phyloP scores from a whole-genome alignment of 1,140 invertebrate genomes.

The Drosophila rufa region DNA sequence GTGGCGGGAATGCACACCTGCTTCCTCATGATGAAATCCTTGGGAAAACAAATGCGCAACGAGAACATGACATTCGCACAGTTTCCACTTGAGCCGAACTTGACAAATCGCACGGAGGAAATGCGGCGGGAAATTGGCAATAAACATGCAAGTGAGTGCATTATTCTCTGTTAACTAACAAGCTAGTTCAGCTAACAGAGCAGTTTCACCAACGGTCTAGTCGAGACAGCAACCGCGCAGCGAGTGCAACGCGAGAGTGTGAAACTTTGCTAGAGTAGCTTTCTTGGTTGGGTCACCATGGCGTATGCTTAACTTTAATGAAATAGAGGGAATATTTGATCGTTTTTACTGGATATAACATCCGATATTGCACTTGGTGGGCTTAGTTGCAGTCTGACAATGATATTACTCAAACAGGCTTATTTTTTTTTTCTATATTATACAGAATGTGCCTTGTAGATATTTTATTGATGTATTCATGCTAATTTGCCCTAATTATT shows the following conservation, averaged over 20 bases:
- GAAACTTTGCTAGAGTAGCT: slow-evolving; percentile 21
- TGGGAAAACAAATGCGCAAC: slow-evolving; percentile 82
- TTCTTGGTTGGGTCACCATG: slow-evolving; percentile 9
- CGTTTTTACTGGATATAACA: neutral
- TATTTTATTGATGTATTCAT: too few species aligned
- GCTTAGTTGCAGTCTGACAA: neutral
- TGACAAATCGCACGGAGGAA: slow-evolving; percentile 79
- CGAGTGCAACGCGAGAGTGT: neutral
- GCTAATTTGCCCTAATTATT: too few species aligned
- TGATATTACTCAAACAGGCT: neutral
- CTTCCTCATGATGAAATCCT: slow-evolving; percentile 84
- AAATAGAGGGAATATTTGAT: neutral
- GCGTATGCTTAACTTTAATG: slow-evolving; percentile 16
- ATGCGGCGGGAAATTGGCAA: slow-evolving; percentile 85
- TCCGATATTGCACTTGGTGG: too few species aligned
- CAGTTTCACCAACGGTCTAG: slow-evolving; percentile 55
- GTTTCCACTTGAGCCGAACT: slow-evolving; percentile 67
- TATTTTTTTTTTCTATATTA: too few species aligned
- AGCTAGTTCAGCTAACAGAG: slow-evolving; percentile 19
- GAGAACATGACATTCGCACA: slow-evolving; percentile 82
- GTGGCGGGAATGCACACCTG: slow-evolving; percentile 85
- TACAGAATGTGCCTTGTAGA: too few species aligned
- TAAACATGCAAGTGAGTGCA: slow-evolving; percentile 85
- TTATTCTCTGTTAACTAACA: neutral
- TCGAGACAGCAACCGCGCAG: slow-evolving; percentile 41